Base-by-base conservation (phyloP, 2,797 vertebrate species). In the Acipenser oxyrinchus region DNA sequence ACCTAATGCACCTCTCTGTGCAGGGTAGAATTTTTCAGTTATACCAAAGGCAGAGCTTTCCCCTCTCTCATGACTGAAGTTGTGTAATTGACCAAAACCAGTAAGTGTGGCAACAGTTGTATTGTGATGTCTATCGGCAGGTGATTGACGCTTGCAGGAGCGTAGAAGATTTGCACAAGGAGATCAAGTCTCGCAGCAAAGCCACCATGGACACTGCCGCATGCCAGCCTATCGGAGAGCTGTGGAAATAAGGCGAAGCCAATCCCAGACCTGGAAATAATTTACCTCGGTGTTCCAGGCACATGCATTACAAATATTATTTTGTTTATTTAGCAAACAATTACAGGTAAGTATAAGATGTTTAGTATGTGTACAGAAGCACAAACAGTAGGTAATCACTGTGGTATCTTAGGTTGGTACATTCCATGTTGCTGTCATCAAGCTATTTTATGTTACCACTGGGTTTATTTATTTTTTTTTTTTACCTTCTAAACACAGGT, bases 111-210 rank as follows among this genome's bases (percentile, higher is more conserved):
- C 12, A 48, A 12, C 18, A 64, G 51, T 8, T 66, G 6, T 23
- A 8, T 6, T 10, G 5, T 60, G 59, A 12, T 23, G 71, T 48
- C 37, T 68, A 55, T 67, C 66, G 60, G 8, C 11, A 92, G 90
- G 82, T 86, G 1, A 86, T 91, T 0, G 87, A 97, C 74, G 96
- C 96, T 10, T 88, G 92, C 10, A 81, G 82, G 71, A 88, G 74
- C 65, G 72, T 95, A 3, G 93, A 98, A 18, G 85, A 88, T 0
- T 82, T 99, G 64, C 95, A 97, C 74, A 37, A 58, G 64, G 82
- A 93, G 74, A 94, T 99, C 75, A 78, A 68, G 9, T 66, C 4
- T 0, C 67, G 87, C 8, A 87, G 83, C n/a, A 74, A 93, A 37
- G 77, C 81, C 0, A 69, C 74, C 1, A 85, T 98, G 11, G 66